Evolutionary conservation across 2,113 vertebrate species (phyloP).

Genomic region (Oenanthe oenanthe): DNA sequence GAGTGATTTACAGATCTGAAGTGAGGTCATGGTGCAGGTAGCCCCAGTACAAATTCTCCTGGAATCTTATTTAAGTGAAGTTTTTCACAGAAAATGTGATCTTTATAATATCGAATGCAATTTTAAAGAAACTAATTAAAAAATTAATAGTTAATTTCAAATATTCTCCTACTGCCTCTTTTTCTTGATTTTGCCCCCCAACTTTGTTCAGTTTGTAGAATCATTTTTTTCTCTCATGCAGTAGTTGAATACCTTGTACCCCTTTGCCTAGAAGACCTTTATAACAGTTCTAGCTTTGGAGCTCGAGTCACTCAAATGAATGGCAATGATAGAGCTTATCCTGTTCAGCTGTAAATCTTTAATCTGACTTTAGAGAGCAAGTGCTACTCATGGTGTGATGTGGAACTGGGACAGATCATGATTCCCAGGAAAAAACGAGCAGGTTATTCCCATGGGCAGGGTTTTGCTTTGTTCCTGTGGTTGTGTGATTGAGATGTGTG

Average conservation of each 20-base stretch:
- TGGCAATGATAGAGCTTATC: neutral
- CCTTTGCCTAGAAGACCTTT: neutral
- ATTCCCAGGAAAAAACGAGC: neutral
- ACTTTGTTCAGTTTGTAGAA: neutral
- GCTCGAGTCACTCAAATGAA: neutral
- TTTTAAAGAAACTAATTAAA: neutral
- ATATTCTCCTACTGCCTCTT: neutral
- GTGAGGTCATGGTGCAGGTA: neutral
- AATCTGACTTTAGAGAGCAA: constrained; percentile 18
- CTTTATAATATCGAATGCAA: neutral
- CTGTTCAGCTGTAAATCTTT: neutral
- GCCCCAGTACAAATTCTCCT: neutral
- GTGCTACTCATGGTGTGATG: neutral
- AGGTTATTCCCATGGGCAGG: neutral
- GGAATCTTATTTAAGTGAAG: neutral
- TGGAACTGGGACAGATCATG: neutral
- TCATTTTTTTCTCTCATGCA: neutral
- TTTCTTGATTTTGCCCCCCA: neutral
- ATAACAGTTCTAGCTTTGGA: neutral
- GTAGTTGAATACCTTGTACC: neutral
- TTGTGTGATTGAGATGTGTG: neutral
- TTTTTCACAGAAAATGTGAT: neutral
- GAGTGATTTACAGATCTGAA: neutral
- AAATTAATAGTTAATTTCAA: neutral
- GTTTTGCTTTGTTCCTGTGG: neutral